Evolutionary conservation across 2,888 invertebrate genomes (phyloP), one percentile per base, ranked within the genome.

Genomic region (Chymomyza fuscimana): DNA sequence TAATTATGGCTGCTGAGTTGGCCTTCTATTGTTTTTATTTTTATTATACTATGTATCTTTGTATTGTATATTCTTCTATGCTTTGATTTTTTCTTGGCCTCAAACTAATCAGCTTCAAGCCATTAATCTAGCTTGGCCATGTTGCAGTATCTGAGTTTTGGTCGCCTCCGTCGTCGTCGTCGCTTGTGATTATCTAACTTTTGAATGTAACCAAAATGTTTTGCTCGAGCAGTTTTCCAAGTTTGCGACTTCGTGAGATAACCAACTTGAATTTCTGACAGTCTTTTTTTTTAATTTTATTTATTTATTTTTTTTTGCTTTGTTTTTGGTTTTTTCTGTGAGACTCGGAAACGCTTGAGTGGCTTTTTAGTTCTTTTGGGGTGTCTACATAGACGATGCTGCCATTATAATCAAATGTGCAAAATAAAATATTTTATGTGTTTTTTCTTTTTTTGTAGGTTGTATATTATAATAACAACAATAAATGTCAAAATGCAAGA

Each of bases 51-150:
- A 25, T n/a, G n/a, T n/a, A n/a, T n/a, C n/a, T n/a, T n/a, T n/a
- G n/a, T 0, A 25, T 32, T 32, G 9, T 29, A 32, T 15, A 15
- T 16, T 58, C 29, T 16, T n/a, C 52, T 46, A 29, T 3, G 25
- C 16, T 15, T 50, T 5, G 12, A 54, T 51, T 50, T 36, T 72
- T 71, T 73, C 58, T 74, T 82, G 87, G 88, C 87, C 87, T 77
- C 73, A 80, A 85, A 87, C 87, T 88, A 86, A 86, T 88, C 88
- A 87, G 87, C 85, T 86, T 72, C 74, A 66, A 80, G 87, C 88
- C 88, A 88, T 85, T 88, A 85, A 88, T 85, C 87, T 85, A 82
- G 62, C 76, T 65, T 73, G 73, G 65, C 78, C 74, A 60, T 71
- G 70, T 54, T 58, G 58, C 54, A 63, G 72, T 46, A 46, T 46